phyloP scores from a whole-genome alignment of 2,888 invertebrate genomes.

The Zygogramma bicolorata region DNA sequence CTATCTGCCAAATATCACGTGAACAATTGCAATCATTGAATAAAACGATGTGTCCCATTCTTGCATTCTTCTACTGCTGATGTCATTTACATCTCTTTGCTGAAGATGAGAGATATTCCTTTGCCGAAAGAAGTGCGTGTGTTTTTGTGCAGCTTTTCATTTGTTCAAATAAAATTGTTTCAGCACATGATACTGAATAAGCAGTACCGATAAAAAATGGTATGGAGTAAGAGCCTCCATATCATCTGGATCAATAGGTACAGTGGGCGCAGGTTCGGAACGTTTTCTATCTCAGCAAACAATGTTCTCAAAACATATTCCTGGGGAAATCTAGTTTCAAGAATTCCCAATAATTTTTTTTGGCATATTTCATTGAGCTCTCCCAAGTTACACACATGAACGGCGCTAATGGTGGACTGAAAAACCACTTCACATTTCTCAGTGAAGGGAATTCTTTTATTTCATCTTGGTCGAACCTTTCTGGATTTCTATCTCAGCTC shows the following conservation, averaged over 20 bases:
- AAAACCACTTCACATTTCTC: too few species aligned
- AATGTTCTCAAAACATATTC: background rate
- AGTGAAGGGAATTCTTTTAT: too few species aligned
- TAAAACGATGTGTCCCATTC: background rate
- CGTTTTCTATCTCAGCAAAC: background rate
- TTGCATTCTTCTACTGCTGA: background rate
- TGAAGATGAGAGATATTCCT: too few species aligned
- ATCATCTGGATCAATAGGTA: background rate
- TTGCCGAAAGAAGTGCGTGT: background rate
- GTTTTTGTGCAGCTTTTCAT: background rate
- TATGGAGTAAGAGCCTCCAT: background rate
- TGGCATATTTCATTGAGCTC: background rate
- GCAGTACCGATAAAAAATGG: conserved; percentile 27
- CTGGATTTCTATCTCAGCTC: too few species aligned
- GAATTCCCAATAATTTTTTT: background rate
- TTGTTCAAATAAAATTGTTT: background rate
- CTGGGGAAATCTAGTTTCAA: too few species aligned
- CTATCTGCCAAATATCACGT: background rate
- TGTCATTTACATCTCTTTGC: too few species aligned
- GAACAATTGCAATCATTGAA: background rate
- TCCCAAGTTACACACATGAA: too few species aligned
- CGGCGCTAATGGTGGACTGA: too few species aligned
- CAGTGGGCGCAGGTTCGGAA: background rate
- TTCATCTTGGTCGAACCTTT: too few species aligned
- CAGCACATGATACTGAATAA: conserved; percentile 22